Evolutionary conservation across 92 coral and sea anemone species (phyloP).

Genomic region (Epizoanthus illoricatus): DNA sequence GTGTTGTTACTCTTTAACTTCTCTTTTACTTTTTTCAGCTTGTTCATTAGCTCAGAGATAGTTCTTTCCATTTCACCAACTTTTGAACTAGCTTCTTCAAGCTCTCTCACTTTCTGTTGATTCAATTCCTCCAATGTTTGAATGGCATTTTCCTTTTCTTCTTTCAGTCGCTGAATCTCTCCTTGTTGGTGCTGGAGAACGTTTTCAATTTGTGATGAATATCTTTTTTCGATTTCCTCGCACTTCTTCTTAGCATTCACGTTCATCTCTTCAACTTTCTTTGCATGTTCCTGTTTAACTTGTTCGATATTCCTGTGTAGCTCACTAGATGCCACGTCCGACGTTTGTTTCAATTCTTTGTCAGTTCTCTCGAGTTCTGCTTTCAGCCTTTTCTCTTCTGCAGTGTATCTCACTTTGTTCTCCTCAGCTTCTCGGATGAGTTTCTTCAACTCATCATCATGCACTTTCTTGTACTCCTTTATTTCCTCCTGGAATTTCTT

Average conservation of each 20-base stretch:
- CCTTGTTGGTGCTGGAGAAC: slow-evolving; percentile 74
- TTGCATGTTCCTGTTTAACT: slow-evolving; percentile 59
- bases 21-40: slow-evolving; percentile 77
- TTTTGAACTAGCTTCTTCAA: slow-evolving; percentile 58
- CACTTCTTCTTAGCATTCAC: slow-evolving; percentile 70
- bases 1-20: slow-evolving; percentile 57
- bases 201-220: slow-evolving; percentile 72
- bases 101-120: slow-evolving; percentile 46
- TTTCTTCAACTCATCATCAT: slow-evolving; percentile 49
- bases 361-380: slow-evolving; percentile 68
- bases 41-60: slow-evolving; percentile 58
- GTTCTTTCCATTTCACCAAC: slow-evolving; percentile 52
- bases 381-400: slow-evolving; percentile 59
- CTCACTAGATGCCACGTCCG: slow-evolving; percentile 60
- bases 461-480: slow-evolving; percentile 50
- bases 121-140: slow-evolving; percentile 43
- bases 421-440: slow-evolving; percentile 47
- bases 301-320: slow-evolving; percentile 68
- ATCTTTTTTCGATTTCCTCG: slow-evolving; percentile 77
- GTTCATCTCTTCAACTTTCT: slow-evolving; percentile 58
- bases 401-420: slow-evolving; percentile 50
- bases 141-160: slow-evolving; percentile 50
- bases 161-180: slow-evolving; percentile 49
- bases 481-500: slow-evolving; percentile 57
- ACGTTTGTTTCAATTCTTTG: slow-evolving; percentile 63